Evolutionary conservation across 2,888 invertebrate genomes (phyloP).

Genomic region (Pyrocoelia pectoralis): DNA sequence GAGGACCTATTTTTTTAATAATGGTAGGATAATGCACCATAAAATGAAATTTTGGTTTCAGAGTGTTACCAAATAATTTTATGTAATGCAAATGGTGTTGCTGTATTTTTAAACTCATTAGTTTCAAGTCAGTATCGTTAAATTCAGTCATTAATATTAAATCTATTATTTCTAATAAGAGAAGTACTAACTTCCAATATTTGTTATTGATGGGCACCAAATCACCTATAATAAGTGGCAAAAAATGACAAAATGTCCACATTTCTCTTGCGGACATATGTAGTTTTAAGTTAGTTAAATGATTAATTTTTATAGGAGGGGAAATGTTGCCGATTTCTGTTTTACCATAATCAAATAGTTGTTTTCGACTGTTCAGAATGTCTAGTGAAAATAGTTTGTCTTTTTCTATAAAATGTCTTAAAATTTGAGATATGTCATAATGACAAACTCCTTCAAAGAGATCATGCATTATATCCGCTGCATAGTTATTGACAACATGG

Average conservation of each 20-base stretch:
- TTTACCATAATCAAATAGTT: slow-evolving; percentile 3
- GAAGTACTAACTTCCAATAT: slow-evolving; percentile 2
- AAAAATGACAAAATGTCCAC: slow-evolving; percentile 2
- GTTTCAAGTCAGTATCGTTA: background rate
- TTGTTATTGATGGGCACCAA: slow-evolving; percentile 9
- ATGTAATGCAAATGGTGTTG: slow-evolving; percentile 4
- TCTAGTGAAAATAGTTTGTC: slow-evolving; percentile 5
- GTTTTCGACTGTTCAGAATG: slow-evolving; percentile 1
- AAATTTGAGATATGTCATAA: slow-evolving; percentile 15
- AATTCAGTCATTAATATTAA: background rate
- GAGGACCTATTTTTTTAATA: background rate
- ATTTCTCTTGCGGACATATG: slow-evolving; percentile 10
- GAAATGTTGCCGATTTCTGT: slow-evolving; percentile 12
- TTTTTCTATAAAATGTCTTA: slow-evolving; percentile 7
- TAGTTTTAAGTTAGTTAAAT: background rate
- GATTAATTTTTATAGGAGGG: slow-evolving; percentile 3
- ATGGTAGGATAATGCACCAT: background rate
- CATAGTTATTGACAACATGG: slow-evolving; percentile 13
- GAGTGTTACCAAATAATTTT: slow-evolving; percentile 10
- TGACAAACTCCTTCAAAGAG: slow-evolving; percentile 21
- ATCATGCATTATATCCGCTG: slow-evolving; percentile 19
- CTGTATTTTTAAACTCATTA: background rate
- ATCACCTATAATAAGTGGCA: slow-evolving; percentile 7
- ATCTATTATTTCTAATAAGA: slow-evolving; percentile 1
- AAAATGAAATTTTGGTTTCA: slow-evolving; percentile 11